Base-by-base conservation (phyloP, 2,113 vertebrate species). In the Ctenomys sociabilis region DNA sequence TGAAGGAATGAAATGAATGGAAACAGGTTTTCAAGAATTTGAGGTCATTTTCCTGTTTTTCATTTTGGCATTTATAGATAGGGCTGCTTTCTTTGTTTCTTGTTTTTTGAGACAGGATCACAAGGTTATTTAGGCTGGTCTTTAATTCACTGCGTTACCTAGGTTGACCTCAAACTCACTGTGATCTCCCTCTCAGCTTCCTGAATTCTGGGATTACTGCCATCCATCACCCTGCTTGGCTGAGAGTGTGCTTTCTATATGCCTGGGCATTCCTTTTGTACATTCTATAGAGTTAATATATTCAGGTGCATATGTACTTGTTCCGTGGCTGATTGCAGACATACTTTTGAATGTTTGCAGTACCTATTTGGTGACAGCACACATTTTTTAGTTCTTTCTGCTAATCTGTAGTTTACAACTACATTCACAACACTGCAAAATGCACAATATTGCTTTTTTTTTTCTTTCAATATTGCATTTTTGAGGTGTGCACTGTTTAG, bases 331-430 rank as follows among this genome's bases (percentile, higher is more conserved):
- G 70, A 87, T 32, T 90, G 19, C 40, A 12, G 59, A 52, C 37
- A 24, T 80, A 13, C 32, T 84, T 83, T 94, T 92, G 66, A 94
- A 32, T 96, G 28, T 97, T 93, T 88, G 7, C 59, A 86, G 26
- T 95, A 88, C 81, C 32, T 88, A 82, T 26, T 83, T 93, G 43
- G 32, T 94, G 72, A 73, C 85, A 80, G 13, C 85, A 80, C 13
- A 0, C 30, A 88, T 24, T 82, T 54, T 16, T 88, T 49, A 70
- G 26, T 89, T 82, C 52, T 43, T 94, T 89, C 49, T 88, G 24
- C 70, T 93, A 28, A 37, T 91, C 24, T 91, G 7, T 12, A 52
- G 35, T 90, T 95, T 93, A 28, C 52, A 85, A 85, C 84, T 81
- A 91, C 45, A 70, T 68, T 75, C 72, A 92, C 66, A 96, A 21